A percentile compares a stretch with the other conserved stretches of the same genome.
Evolutionary conservation across 2,888 invertebrate species (phyloP).

Genomic region (Conomelus anceps): DNA sequence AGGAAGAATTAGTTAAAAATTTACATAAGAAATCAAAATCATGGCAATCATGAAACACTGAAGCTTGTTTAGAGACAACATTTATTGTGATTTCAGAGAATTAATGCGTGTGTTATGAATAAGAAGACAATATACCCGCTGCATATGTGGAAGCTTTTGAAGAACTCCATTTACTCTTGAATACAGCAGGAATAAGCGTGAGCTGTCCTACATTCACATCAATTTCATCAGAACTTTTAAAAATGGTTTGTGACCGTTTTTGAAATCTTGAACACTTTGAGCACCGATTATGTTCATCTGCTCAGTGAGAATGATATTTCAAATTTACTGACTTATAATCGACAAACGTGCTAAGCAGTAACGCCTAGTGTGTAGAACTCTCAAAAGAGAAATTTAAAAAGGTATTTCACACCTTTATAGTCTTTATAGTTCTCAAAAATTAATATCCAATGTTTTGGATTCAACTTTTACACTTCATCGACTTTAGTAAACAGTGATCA

Average conservation of each 20-base stretch:
- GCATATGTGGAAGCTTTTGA: neutral
- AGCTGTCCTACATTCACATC: neutral
- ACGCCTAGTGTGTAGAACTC: neutral
- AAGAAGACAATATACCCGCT: neutral
- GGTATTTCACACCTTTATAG: conserved; percentile 3
- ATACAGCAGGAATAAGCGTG: neutral
- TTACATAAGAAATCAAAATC: neutral
- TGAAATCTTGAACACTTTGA: too few relatives aligned
- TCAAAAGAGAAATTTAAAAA: neutral
- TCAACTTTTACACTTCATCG: too few relatives aligned
- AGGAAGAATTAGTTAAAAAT: neutral
- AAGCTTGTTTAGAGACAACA: neutral
- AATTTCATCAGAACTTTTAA: neutral
- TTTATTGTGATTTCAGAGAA: neutral
- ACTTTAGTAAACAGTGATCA: too few relatives aligned
- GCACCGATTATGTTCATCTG: too few relatives aligned
- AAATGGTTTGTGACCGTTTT: neutral
- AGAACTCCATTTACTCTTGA: neutral
- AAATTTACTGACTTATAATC: too few relatives aligned
- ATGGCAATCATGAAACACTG: neutral
- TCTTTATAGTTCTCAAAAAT: too few relatives aligned
- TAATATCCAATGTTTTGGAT: too few relatives aligned
- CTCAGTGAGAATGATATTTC: too few relatives aligned
- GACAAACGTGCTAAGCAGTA: neutral
- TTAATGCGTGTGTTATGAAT: neutral